A percentile compares a stretch with the other conserved stretches of the same genome.
phyloP scores from a whole-genome alignment of 2,888 invertebrate genomes.

The Apamea anceps region DNA sequence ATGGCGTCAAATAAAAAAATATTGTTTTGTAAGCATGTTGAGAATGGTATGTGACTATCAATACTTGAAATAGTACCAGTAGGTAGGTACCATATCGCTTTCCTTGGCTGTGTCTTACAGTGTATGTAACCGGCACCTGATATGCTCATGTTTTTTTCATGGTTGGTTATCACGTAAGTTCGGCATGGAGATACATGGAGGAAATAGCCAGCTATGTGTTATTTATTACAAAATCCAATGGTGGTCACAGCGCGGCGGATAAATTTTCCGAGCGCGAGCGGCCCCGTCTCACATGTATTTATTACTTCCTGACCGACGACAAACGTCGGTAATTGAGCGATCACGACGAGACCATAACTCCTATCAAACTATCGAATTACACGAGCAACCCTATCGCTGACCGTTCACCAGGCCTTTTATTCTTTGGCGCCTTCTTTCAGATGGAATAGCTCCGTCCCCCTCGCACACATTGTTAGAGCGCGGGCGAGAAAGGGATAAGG shows the following conservation, averaged over 20 bases:
- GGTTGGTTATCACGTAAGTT: constrained; percentile 27
- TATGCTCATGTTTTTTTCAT: constrained; percentile 40
- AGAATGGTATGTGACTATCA: background rate
- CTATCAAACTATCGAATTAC: constrained; percentile 85
- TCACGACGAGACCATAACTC: constrained; percentile 83
- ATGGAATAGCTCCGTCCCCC: constrained; percentile 65
- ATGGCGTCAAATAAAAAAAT: background rate
- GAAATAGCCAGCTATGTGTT: constrained; percentile 55
- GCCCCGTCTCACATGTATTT: constrained; percentile 77
- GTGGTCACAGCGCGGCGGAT: constrained; percentile 56
- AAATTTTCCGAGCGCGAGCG: constrained; percentile 62
- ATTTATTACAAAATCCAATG: constrained; percentile 57
- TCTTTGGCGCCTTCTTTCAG: constrained; percentile 73
- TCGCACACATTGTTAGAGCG: constrained; percentile 47
- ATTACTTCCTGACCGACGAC: constrained; percentile 84
- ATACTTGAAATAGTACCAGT: constrained; percentile 3
- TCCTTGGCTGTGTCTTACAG: constrained; percentile 2
- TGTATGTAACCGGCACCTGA: constrained; percentile 31
- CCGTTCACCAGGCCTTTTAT: constrained; percentile 72
- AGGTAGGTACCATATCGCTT: background rate
- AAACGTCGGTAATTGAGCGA: constrained; percentile 87
- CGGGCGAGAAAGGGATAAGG: constrained; percentile 65
- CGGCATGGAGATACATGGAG: constrained; percentile 39
- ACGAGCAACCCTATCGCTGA: constrained; percentile 78
- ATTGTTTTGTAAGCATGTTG: background rate